These are phyloP conservation scores for Synanceia verrucosa DNA, from an alignment of 2,797 vertebrate genomes.

Conservation along the genomic window DNA sequence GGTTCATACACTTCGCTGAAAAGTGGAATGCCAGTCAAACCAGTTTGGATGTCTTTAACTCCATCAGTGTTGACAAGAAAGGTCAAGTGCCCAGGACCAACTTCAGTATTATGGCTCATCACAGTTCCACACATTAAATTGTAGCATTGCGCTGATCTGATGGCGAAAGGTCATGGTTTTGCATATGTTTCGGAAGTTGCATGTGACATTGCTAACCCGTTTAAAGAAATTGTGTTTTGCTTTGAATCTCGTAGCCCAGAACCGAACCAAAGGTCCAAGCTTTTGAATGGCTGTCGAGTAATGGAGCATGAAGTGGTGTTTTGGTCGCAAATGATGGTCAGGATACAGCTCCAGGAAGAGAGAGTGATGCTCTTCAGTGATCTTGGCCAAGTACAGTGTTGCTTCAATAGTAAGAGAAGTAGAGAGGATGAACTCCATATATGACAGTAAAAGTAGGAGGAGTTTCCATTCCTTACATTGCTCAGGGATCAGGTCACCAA, in stretches of 20 bases:
- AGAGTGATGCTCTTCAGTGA: background rate
- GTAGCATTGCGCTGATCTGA: background rate
- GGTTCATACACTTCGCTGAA: background rate
- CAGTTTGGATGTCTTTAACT: background rate
- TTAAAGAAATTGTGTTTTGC: background rate
- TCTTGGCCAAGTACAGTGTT: background rate
- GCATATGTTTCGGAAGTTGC: background rate
- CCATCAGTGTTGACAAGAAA: background rate
- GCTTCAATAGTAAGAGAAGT: background rate
- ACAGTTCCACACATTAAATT: background rate
- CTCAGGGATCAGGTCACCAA: background rate
- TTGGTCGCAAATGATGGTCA: background rate
- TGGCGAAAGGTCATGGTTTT: background rate
- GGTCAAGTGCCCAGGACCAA: background rate
- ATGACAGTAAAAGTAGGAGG: background rate
- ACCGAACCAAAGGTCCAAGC: background rate
- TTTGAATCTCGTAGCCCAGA: background rate
- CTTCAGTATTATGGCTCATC: background rate
- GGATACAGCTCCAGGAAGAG: background rate
- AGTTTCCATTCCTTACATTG: background rate
- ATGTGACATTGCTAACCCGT: background rate
- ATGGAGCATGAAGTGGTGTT: background rate
- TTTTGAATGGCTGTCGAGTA: background rate
- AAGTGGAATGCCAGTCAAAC: background rate
- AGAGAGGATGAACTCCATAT: background rate